phyloP scores from a whole-genome alignment of 2,797 vertebrate genomes.

The Synanceia verrucosa region DNA sequence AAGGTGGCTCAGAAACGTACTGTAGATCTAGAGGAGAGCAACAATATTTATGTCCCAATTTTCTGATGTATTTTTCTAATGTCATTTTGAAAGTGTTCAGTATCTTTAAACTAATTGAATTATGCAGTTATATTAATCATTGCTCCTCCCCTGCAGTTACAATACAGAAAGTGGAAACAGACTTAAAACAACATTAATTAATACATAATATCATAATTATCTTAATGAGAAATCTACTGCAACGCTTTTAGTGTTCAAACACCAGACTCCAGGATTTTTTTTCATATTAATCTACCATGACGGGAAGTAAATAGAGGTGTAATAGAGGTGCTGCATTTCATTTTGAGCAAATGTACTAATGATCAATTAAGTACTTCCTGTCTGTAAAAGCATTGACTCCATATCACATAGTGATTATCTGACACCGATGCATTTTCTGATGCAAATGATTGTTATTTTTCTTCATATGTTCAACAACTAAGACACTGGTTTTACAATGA shows the following conservation, averaged over 20 bases:
- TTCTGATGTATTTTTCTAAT: constrained; percentile 39
- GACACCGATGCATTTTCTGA: too few species aligned
- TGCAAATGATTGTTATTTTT: background rate
- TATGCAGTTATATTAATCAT: constrained; percentile 21
- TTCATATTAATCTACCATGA: background rate
- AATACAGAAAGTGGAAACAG: constrained; percentile 3
- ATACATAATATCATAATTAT: too few species aligned
- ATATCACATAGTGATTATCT: constrained; percentile 6
- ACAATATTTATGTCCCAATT: constrained; percentile 37
- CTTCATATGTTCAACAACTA: background rate
- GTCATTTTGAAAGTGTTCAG: background rate
- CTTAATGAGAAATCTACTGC: constrained; percentile 14
- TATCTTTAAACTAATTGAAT: constrained; percentile 27
- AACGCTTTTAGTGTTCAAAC: constrained; percentile 11
- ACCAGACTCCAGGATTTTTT: background rate
- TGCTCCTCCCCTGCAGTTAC: background rate
- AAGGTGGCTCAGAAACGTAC: constrained; percentile 67
- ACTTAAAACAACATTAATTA: constrained; percentile 1
- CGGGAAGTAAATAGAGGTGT: background rate
- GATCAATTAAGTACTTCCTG: constrained; percentile 39
- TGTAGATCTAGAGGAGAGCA: constrained; percentile 60
- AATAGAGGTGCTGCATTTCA: background rate
- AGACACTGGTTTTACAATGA: background rate
- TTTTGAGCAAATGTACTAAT: constrained; percentile 5
- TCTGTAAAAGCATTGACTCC: constrained; percentile 18